phyloP scores from a whole-genome alignment of 2,113 vertebrate genomes.

The Echinops telfairi region DNA sequence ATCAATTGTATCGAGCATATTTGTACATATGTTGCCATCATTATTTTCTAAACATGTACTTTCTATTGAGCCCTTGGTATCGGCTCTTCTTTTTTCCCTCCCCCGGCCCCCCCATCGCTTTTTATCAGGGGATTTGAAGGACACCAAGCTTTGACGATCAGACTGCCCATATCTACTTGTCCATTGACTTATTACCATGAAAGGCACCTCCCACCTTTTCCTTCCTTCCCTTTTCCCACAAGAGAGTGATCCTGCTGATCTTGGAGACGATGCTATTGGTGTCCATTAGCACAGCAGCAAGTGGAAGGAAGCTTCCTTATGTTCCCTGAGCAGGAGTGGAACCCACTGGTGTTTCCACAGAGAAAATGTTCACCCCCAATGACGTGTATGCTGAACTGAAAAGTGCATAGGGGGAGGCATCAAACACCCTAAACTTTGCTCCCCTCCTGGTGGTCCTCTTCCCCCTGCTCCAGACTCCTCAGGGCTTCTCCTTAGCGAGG shows the following conservation, averaged over 20 bases:
- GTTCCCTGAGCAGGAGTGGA: background rate
- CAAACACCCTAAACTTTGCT: no score
- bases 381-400: background rate
- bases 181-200: background rate
- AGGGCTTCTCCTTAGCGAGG: background rate
- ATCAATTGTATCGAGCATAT: no score
- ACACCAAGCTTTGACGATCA: background rate
- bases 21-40: no score
- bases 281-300: background rate
- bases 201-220: background rate
- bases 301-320: background rate
- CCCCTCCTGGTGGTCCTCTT: accelerated
- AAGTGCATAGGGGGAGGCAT: background rate
- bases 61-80: no score
- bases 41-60: no score
- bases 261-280: background rate
- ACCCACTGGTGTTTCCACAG: background rate
- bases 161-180: background rate
- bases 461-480: no score
- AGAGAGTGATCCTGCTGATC: background rate
- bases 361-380: background rate
- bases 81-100: no score
- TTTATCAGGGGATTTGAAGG: background rate
- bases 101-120: accelerated
- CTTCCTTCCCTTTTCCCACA: background rate